Conservation (phyloP, 2,797 vertebrate genomes). For the Moxostoma hubbsi region DNA sequence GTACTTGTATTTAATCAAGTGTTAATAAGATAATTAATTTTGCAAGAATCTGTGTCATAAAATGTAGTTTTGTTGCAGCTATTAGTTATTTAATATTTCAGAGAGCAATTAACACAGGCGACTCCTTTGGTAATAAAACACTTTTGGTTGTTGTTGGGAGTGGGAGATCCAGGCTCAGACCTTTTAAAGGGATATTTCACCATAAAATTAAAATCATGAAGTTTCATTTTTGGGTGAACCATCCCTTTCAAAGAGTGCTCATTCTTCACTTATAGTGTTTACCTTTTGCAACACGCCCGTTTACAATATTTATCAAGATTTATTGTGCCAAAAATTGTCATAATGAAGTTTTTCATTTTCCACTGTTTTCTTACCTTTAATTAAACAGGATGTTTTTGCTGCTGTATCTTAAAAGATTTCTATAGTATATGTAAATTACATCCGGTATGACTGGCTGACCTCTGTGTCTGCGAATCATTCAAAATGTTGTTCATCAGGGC, state of each 20-base stretch:
- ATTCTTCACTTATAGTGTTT: neutral
- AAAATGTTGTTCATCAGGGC: no score
- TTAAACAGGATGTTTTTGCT: no score
- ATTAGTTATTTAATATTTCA: conserved; percentile 27
- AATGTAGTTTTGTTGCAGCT: conserved; percentile 8
- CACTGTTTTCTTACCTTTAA: no score
- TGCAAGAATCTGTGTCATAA: conserved; percentile 1
- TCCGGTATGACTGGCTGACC: no score
- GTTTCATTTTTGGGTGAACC: no score
- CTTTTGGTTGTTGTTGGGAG: neutral
- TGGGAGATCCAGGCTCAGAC: no score
- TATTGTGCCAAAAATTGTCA: neutral
- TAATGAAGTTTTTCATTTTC: no score
- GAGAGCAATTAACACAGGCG: neutral
- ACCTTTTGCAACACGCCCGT: neutral
- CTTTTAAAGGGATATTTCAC: neutral
- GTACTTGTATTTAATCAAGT: conserved; percentile 12
- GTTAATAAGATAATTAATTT: neutral
- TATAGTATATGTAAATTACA: no score
- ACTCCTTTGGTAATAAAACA: neutral
- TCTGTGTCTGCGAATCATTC: no score
- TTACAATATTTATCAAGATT: neutral
- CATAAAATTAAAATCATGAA: no score
- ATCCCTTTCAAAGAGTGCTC: no score
- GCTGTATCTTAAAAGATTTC: no score